Evolutionary conservation across 2,888 invertebrate genomes (phyloP).

Genomic region (Drosophila greeni): DNA sequence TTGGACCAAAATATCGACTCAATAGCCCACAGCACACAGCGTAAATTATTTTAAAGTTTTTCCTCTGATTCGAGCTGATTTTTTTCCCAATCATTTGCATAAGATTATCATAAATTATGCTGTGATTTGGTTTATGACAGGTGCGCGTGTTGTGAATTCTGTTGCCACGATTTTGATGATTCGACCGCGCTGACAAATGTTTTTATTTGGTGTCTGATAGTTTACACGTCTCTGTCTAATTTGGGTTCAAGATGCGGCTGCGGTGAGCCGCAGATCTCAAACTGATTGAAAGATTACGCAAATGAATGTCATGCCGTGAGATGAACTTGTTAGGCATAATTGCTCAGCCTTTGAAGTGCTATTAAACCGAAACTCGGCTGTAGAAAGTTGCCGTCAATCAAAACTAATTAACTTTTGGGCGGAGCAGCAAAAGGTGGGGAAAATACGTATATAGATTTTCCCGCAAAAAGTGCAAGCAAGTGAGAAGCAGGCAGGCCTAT

Average conservation of each 20-base stretch:
- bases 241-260: constrained; percentile 25
- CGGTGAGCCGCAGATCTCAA: constrained; percentile 11
- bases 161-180: constrained; percentile 30
- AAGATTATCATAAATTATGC: constrained; percentile 67
- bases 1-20: constrained; percentile 24
- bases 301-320: constrained; percentile 48
- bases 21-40: neutral
- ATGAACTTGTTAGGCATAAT: constrained; percentile 42
- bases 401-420: constrained; percentile 25
- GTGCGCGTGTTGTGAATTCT: constrained; percentile 37
- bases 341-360: constrained; percentile 15
- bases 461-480: neutral
- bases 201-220: constrained; percentile 45
- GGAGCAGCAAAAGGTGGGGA: neutral
- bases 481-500: neutral
- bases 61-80: constrained; percentile 6
- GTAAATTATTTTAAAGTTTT: constrained; percentile 11
- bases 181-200: constrained; percentile 32
- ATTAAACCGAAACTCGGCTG: constrained; percentile 11
- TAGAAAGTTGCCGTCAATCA: constrained; percentile 29
- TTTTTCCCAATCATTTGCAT: constrained; percentile 49
- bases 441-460: neutral
- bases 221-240: constrained; percentile 39
- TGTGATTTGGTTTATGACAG: constrained; percentile 59
- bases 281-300: constrained; percentile 61